These are phyloP conservation scores for Hypanus sabinus DNA, from an alignment of 2,113 vertebrate species.

Conservation along the genomic window DNA sequence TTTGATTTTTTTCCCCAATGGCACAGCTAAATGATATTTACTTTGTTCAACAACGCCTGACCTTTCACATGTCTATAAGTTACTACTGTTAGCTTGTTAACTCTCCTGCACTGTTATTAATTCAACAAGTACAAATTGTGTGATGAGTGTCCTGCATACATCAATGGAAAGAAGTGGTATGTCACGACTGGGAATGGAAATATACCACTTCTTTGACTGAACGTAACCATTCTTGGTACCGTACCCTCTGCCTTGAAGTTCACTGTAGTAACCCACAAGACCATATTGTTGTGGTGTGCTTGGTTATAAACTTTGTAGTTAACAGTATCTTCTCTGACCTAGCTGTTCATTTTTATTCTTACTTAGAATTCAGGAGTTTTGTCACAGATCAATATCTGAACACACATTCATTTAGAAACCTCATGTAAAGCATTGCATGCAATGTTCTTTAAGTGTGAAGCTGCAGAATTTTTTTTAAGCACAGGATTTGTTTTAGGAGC, in stretches of 20 bases:
- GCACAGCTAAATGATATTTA: constrained; percentile 17
- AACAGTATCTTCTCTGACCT: neutral
- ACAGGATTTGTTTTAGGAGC: neutral
- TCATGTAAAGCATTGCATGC: neutral
- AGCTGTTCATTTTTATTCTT: neutral
- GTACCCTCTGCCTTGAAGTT: neutral
- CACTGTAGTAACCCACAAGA: neutral
- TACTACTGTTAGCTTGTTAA: constrained; percentile 27
- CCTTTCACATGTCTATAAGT: constrained; percentile 23
- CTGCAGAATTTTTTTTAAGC: neutral
- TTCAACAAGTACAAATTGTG: constrained; percentile 33
- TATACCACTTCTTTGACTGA: neutral
- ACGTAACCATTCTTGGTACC: neutral
- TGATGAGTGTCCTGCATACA: neutral
- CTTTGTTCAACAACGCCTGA: constrained; percentile 17
- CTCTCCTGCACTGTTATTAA: constrained; percentile 24
- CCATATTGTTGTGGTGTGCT: neutral
- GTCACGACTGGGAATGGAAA: constrained; percentile 20
- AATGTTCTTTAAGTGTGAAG: too few relatives aligned
- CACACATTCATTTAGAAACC: neutral
- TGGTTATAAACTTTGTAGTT: neutral
- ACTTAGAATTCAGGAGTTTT: neutral
- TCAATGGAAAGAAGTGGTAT: neutral
- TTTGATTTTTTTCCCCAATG: constrained; percentile 2
- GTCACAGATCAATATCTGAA: neutral